phyloP scores from a whole-genome alignment of 2,888 invertebrate species.

The Acanthosepion esculentum region DNA sequence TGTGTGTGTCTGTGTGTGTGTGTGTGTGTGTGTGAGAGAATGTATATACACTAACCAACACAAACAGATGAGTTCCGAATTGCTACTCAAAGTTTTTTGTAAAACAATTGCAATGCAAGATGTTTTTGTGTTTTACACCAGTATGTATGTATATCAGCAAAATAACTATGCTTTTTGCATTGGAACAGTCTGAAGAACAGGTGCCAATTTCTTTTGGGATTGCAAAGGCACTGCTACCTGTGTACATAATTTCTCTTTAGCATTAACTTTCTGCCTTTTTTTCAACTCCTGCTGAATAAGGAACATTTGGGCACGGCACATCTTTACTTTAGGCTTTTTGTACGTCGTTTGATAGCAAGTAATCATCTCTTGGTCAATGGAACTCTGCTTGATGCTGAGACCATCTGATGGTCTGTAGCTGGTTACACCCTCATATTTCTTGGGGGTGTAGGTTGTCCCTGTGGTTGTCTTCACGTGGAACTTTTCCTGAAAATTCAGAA shows the following conservation, averaged over 20 bases:
- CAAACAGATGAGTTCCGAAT: too few species aligned
- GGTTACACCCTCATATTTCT: slow-evolving; percentile 58
- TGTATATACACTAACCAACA: too few species aligned
- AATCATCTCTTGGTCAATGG: slow-evolving; percentile 63
- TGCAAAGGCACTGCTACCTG: not conserved
- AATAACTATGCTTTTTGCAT: not conserved
- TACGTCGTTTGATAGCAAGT: slow-evolving; percentile 66
- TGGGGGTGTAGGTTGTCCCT: slow-evolving; percentile 62
- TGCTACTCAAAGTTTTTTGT: too few species aligned
- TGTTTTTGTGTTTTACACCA: too few species aligned
- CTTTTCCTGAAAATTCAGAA: slow-evolving; percentile 16
- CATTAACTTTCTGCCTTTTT: slow-evolving; percentile 41
- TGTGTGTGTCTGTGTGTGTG: too few species aligned
- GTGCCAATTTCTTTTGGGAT: not conserved
- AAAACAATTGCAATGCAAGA: too few species aligned
- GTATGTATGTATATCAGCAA: not conserved
- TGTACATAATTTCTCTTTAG: not conserved
- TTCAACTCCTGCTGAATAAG: slow-evolving; percentile 67
- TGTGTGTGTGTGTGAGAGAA: too few species aligned
- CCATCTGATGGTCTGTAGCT: slow-evolving; percentile 61
- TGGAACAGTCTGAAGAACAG: not conserved
- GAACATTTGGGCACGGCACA: slow-evolving; percentile 66
- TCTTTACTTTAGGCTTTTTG: slow-evolving; percentile 62
- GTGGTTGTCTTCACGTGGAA: slow-evolving; percentile 23
- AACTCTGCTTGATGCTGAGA: slow-evolving; percentile 56